These are phyloP conservation scores for Melanogrammus aeglefinus DNA, from an alignment of 2,797 vertebrate genomes.

Conservation along the genomic window DNA sequence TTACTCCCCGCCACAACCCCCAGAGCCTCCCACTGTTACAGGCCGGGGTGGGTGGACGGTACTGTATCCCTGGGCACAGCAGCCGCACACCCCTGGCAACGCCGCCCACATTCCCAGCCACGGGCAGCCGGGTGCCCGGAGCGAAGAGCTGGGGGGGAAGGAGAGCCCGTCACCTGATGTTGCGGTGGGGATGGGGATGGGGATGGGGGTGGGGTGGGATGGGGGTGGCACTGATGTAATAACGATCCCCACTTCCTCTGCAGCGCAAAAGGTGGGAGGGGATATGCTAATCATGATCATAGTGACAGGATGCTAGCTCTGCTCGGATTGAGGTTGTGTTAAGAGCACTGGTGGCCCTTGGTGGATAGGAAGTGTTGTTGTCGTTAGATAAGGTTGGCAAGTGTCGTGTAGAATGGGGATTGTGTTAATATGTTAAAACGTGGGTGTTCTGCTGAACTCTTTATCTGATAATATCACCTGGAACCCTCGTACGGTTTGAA, in stretches of 20 bases:
- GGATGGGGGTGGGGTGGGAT: background rate
- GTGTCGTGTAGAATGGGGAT: background rate
- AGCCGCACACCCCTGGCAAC: conserved; percentile 41
- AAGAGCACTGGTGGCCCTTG: background rate
- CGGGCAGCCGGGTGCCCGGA: conserved; percentile 42
- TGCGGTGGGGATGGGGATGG: background rate
- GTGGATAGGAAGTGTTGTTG: background rate
- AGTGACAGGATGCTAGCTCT: background rate
- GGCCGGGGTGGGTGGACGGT: conserved; percentile 46
- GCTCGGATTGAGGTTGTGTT: background rate
- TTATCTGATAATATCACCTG: background rate
- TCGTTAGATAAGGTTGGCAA: background rate
- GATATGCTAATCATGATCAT: background rate
- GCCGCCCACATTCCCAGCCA: conserved; percentile 59
- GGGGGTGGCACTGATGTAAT: conserved; percentile 5
- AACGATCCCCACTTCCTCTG: background rate
- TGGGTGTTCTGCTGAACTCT: background rate
- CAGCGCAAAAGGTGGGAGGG: background rate
- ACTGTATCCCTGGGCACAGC: conserved; percentile 15
- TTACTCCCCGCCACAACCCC: conserved; percentile 58
- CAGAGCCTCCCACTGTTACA: conserved; percentile 54
- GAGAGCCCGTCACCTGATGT: conserved; percentile 23
- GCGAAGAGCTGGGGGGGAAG: conserved; percentile 42
- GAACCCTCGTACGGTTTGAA: background rate
- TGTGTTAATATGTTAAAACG: background rate